Evolutionary conservation across 2,113 vertebrate genomes (phyloP).

Genomic region (Empidonax alnorum): DNA sequence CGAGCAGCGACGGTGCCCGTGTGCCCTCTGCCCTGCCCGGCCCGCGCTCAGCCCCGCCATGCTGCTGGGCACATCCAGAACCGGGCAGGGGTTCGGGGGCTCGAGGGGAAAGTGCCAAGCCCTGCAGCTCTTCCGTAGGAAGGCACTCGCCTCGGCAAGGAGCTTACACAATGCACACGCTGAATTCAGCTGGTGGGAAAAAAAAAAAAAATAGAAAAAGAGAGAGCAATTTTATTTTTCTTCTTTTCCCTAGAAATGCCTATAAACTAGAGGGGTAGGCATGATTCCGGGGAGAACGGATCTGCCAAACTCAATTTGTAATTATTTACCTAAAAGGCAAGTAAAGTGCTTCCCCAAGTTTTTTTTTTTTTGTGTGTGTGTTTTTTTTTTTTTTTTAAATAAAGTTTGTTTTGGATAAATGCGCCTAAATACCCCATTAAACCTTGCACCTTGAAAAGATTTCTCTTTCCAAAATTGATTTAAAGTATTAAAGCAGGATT

Average conservation of each 20-base stretch:
- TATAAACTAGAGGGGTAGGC: slow-evolving; percentile 36
- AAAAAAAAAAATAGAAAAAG: not conserved
- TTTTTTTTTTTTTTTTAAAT: not conserved
- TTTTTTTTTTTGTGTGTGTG: not conserved
- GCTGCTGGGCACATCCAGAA: not conserved
- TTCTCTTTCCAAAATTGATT: slow-evolving; percentile 81
- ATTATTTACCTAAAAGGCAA: slow-evolving; percentile 72
- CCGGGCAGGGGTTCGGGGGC: not conserved
- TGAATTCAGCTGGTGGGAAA: not conserved
- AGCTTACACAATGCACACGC: not conserved
- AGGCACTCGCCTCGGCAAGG: not conserved
- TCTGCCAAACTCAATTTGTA: slow-evolving; percentile 55
- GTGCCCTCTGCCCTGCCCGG: not conserved
- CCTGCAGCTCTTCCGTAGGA: not conserved
- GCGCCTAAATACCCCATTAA: slow-evolving; percentile 82
- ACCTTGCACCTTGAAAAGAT: slow-evolving; percentile 78
- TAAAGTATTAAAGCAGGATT: slow-evolving; percentile 86
- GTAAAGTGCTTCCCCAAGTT: slow-evolving; percentile 66
- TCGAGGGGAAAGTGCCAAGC: not conserved
- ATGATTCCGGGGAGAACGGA: not conserved
- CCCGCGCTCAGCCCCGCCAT: not conserved
- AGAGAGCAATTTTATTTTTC: not conserved
- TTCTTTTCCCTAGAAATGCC: slow-evolving; percentile 38
- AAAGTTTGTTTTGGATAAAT: slow-evolving; percentile 85
- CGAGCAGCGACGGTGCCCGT: not conserved